Percentiles rank a stretch among this genome's conserved stretches.
phyloP scores from a whole-genome alignment of 2,888 invertebrate species.

The Trissoscelio sp. region DNA sequence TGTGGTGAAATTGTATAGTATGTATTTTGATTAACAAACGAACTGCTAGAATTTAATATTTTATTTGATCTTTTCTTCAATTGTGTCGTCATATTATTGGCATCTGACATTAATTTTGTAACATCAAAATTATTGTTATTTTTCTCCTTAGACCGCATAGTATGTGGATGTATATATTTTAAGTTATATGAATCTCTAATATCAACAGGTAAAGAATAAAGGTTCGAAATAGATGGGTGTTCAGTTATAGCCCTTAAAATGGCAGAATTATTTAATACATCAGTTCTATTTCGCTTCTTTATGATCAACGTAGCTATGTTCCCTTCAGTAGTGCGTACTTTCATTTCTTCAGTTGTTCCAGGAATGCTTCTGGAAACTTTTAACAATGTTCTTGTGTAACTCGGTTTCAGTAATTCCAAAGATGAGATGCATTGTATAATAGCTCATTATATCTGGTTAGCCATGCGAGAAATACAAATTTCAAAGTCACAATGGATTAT shows the following conservation, averaged over 20 bases:
- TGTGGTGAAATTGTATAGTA: conserved; percentile 75
- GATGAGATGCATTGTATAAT: too few species aligned
- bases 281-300: conserved; percentile 86
- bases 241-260: not conserved
- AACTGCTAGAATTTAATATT: conserved; percentile 25
- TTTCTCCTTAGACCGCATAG: too few species aligned
- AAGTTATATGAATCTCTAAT: too few species aligned
- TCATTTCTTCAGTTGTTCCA: conserved; percentile 90
- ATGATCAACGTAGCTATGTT: conserved; percentile 91
- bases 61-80: conserved; percentile 1
- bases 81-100: not conserved
- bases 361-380: conserved; percentile 91
- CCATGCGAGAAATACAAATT: too few species aligned
- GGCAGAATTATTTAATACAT: not conserved
- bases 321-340: conserved; percentile 90
- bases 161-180: too few species aligned
- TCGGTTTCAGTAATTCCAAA: conserved; percentile 82
- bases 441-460: too few species aligned
- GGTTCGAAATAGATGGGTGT: not conserved
- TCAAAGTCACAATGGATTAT: too few species aligned
- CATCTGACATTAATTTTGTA: not conserved
- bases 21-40: conserved; percentile 2
- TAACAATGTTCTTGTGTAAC: conserved; percentile 89
- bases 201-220: not conserved
- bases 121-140: not conserved